Evolutionary conservation across 2,888 invertebrate genomes (phyloP).

Genomic region (Phorcus lineatus): DNA sequence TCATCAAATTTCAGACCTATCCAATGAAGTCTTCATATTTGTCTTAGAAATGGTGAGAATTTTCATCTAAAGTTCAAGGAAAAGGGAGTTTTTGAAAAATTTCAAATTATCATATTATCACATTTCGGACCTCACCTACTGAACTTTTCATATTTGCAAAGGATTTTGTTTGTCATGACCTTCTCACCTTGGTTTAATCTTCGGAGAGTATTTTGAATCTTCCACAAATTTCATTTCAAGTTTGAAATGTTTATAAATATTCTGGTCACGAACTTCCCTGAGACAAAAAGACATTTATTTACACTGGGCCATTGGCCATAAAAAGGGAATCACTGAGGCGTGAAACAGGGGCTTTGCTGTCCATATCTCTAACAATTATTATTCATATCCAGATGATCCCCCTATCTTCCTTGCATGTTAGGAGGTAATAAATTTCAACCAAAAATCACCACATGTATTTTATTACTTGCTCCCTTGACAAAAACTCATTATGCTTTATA

Average conservation of each 20-base stretch:
- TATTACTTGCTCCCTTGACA: neutral
- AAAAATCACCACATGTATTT: slow-evolving; percentile 13
- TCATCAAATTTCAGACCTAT: too few species aligned
- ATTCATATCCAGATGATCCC: neutral
- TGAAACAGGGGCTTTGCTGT: neutral
- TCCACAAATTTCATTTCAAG: neutral
- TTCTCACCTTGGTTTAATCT: neutral
- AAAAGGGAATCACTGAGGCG: neutral
- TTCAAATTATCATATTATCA: too few species aligned
- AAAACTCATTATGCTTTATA: neutral
- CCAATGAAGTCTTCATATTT: too few species aligned
- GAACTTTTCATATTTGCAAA: neutral
- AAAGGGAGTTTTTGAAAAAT: too few species aligned
- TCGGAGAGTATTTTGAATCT: slow-evolving; percentile 1
- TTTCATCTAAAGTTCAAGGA: too few species aligned
- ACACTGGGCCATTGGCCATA: neutral
- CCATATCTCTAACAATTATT: neutral
- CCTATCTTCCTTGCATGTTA: neutral
- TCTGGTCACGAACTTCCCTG: slow-evolving; percentile 7
- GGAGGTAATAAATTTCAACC: neutral
- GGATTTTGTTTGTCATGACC: neutral
- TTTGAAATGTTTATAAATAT: neutral
- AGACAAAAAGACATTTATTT: slow-evolving; percentile 19
- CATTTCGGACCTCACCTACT: neutral
- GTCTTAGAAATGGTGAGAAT: too few species aligned